These are phyloP conservation scores for Gallirallus australis DNA, from an alignment of 2,797 vertebrate genomes.

Conservation along the genomic window DNA sequence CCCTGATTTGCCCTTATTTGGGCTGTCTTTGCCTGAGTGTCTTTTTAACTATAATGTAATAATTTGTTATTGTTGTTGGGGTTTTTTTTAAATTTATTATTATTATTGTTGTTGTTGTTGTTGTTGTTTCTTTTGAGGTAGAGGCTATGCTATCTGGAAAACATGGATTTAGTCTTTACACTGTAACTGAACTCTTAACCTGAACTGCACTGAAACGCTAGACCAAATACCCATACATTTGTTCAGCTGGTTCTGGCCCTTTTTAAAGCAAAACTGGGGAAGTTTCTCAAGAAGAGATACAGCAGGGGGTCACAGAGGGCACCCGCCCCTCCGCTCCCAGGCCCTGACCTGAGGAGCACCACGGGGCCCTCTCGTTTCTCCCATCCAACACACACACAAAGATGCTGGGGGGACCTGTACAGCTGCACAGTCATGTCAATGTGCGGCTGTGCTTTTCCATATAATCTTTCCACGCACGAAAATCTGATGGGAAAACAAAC, in stretches of 20 bases:
- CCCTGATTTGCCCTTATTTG: background rate
- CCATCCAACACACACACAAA: background rate
- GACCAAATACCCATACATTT: slow-evolving; percentile 49
- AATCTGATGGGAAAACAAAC: background rate
- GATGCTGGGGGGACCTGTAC: background rate
- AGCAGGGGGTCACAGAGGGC: slow-evolving; percentile 61
- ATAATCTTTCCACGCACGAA: rapidly evolving
- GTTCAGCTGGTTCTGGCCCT: slow-evolving; percentile 62
- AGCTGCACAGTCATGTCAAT: rapidly evolving
- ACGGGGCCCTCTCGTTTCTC: background rate
- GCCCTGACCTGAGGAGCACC: slow-evolving; percentile 15
- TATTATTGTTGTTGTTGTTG: no score
- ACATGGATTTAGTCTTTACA: background rate
- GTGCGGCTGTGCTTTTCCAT: rapidly evolving
- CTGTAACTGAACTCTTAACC: slow-evolving; percentile 63
- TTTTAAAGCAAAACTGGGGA: background rate
- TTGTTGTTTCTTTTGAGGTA: background rate
- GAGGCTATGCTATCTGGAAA: background rate
- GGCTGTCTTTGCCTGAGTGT: background rate
- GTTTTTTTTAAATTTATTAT: no score
- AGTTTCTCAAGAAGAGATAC: slow-evolving; percentile 54
- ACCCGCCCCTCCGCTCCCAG: background rate
- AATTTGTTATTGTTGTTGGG: rapidly evolving
- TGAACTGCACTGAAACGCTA: background rate
- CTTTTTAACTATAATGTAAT: background rate